Evolutionary conservation across 2,113 vertebrate species (phyloP).

Genomic region (Rhinogobius similis): DNA sequence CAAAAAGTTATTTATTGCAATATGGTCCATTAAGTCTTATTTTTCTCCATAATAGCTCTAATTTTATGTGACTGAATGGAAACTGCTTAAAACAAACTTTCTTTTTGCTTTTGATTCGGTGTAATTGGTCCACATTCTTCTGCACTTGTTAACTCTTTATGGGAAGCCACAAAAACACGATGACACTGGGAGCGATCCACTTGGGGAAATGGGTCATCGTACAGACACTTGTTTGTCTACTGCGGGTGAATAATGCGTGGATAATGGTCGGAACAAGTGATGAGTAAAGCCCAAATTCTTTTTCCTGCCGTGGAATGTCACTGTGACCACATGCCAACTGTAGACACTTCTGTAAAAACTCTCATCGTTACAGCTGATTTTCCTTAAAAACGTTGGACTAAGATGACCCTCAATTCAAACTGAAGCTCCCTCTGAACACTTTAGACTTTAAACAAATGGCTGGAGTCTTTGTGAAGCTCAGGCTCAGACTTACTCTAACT

Average conservation of each 20-base stretch:
- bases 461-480: too few species aligned
- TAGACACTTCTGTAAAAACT: too few species aligned
- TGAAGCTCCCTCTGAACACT: too few species aligned
- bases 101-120: neutral
- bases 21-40: neutral
- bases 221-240: neutral
- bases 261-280: neutral
- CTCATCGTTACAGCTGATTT: too few species aligned
- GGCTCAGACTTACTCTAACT: too few species aligned
- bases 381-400: too few species aligned
- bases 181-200: slow-evolving; percentile 7
- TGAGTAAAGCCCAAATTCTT: neutral
- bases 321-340: neutral
- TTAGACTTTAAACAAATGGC: too few species aligned
- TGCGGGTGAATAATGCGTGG: neutral
- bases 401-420: too few species aligned
- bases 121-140: neutral
- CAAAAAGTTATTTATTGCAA: neutral
- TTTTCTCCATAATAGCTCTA: slow-evolving; percentile 9
- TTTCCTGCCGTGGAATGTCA: neutral
- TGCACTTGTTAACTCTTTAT: slow-evolving; percentile 5
- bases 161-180: slow-evolving; percentile 9
- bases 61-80: neutral
- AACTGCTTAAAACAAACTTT: neutral
- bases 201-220: neutral